These are phyloP conservation scores for Agriopis leucophaearia DNA, from an alignment of 2,888 invertebrate species.

Conservation along the genomic window DNA sequence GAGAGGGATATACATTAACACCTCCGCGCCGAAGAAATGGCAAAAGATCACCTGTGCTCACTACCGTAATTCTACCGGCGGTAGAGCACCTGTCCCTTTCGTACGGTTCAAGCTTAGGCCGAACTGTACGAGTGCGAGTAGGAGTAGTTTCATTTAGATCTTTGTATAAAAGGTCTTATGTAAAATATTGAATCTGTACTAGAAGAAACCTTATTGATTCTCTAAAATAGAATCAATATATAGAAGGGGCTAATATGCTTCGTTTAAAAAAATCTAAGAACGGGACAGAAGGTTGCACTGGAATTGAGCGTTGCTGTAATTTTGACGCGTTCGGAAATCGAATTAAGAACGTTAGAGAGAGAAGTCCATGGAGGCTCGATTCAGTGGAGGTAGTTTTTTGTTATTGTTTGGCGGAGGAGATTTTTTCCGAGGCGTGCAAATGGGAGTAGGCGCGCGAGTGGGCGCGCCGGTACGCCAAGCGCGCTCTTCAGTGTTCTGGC, in stretches of 20 bases:
- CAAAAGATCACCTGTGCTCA: slow-evolving; percentile 87
- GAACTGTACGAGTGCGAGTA: slow-evolving; percentile 85
- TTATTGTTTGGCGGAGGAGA: slow-evolving; percentile 82
- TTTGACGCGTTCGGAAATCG: slow-evolving; percentile 85
- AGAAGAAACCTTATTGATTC: slow-evolving; percentile 51
- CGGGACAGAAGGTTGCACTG: slow-evolving; percentile 81
- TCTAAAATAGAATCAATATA: slow-evolving; percentile 14
- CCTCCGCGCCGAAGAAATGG: slow-evolving; percentile 74
- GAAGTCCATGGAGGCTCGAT: slow-evolving; percentile 78
- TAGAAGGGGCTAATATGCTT: slow-evolving; percentile 21
- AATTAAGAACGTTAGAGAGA: slow-evolving; percentile 85
- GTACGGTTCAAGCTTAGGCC: slow-evolving; percentile 82
- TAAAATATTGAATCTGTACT: slow-evolving; percentile 13
- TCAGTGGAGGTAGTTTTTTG: slow-evolving; percentile 80
- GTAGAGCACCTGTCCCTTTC: slow-evolving; percentile 86
- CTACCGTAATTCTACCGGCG: slow-evolving; percentile 84
- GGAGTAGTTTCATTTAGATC: slow-evolving; percentile 75
- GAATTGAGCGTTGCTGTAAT: slow-evolving; percentile 80
- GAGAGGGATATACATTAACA: slow-evolving; percentile 77
- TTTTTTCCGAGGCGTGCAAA: slow-evolving; percentile 85
- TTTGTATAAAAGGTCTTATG: slow-evolving; percentile 58
- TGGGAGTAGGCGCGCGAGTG: slow-evolving; percentile 85
- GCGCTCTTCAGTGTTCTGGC: slow-evolving; percentile 86
- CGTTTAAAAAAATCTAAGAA: slow-evolving; percentile 62
- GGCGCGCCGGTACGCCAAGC: slow-evolving; percentile 83